Base-by-base conservation (phyloP, 2,113 vertebrate species). In the Oostethus manadensis region DNA sequence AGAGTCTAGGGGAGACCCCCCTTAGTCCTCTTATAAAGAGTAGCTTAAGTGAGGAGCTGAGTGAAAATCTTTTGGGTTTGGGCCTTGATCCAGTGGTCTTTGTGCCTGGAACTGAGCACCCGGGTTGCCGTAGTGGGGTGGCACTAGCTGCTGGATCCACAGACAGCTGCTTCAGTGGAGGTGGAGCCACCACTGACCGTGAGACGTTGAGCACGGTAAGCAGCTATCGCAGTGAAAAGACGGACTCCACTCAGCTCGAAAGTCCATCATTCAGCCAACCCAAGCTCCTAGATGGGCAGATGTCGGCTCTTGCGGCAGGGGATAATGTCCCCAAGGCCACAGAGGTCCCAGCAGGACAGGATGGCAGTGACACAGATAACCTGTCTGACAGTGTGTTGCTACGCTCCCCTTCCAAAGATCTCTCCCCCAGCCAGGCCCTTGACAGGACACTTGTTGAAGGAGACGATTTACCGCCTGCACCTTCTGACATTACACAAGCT, bases 141-240 rank as follows among this genome's bases (percentile, higher is more conserved):
- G 86, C 74, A 0, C 82, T 92, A 11, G 88, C 91, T n/a, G 88
- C 92, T 0, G 92, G 92, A 63, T 95, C 93, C 62, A 94, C 93
- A 0, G 93, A 95, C 81, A 94, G 93, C 72, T 95, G 93, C 76
- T 94, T 93, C 63, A 94, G 93, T 3, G 92, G 90, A 10, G 88
- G 89, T 10, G 89, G 88, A 4, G 83, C 78, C 8, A 81, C 87
- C 50, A 94, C 93, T 0, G 93, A 94, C 73, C 83, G 91, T 17
- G 93, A 95, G 84, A 92, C 92, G 0, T 84, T 90, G 1, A 92
- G 92, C 64, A 95, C 93, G 0, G 66, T 93, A 43, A 94, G 93
- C 84, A 95, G 93, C 76, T 94, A 93, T 72, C 93, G 93, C 56
- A 94, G 93, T 8, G 93, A 95, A 82, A 93, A 93, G 64, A 95